phyloP scores from a whole-genome alignment of 2,888 invertebrate species.

The Phyto melanocephala region DNA sequence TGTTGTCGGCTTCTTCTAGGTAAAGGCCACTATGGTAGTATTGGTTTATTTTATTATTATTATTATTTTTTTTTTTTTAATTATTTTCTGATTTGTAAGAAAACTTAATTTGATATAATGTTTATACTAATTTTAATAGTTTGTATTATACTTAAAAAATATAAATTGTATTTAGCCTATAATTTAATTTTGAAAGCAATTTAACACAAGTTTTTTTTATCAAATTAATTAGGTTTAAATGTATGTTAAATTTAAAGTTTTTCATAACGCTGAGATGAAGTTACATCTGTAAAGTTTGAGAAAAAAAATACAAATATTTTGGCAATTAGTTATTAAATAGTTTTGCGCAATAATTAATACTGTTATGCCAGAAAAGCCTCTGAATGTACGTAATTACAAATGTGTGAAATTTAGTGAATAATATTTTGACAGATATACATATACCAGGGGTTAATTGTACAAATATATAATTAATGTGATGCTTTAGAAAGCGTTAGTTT shows the following conservation, averaged over 20 bases:
- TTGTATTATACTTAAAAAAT: slow-evolving; percentile 40
- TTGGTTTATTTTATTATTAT: slow-evolving; percentile 64
- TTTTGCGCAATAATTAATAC: slow-evolving; percentile 4
- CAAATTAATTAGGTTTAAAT: slow-evolving; percentile 65
- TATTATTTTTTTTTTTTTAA: too few relatives aligned
- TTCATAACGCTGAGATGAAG: slow-evolving; percentile 94
- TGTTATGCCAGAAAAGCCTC: slow-evolving; percentile 37
- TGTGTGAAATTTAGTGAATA: slow-evolving; percentile 21
- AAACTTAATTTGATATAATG: slow-evolving; percentile 25
- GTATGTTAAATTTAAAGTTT: slow-evolving; percentile 87
- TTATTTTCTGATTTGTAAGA: slow-evolving; percentile 20
- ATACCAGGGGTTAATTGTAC: neutral
- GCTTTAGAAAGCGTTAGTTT: too few relatives aligned
- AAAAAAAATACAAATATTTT: slow-evolving; percentile 67
- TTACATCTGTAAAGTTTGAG: slow-evolving; percentile 90
- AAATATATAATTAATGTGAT: neutral
- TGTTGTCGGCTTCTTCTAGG: slow-evolving; percentile 2
- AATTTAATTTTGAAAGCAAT: slow-evolving; percentile 41
- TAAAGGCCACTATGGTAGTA: slow-evolving; percentile 67
- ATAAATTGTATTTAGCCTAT: slow-evolving; percentile 63
- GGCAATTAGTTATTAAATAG: slow-evolving; percentile 23
- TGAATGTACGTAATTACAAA: slow-evolving; percentile 29
- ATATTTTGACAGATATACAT: neutral
- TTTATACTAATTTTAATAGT: slow-evolving; percentile 36
- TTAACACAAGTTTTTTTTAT: slow-evolving; percentile 33